Evolutionary conservation across 1,140 invertebrate species (phyloP), one percentile per base, ranked within the genome.

Genomic region (Metopolophium dirhodum): DNA sequence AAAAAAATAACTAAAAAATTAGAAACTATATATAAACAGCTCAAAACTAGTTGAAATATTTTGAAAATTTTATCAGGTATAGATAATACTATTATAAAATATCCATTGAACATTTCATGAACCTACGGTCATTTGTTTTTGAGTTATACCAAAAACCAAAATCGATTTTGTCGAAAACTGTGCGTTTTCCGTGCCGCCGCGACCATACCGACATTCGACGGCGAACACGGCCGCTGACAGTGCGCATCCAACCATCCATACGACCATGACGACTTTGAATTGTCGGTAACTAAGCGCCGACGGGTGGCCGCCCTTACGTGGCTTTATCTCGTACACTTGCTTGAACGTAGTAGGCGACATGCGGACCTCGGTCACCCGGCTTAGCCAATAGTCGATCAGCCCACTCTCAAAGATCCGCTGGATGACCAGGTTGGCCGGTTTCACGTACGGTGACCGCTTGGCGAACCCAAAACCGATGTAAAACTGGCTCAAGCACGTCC

Each of bases 381-480:
- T 77, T 8, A 94, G 47, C 93, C 93, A 94, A 37, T 94, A 94
- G 26, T 90, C 86, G 30, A 93, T 93, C 2, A 94, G 89, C 35
- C 93, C 94, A 35, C 90, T 90, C 85, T 93, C 94, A 26, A 92
- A 86, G 3, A 94, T 47, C 9, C 57, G 83, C 30, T 54, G 35
- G 20, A 94, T 61, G 37, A 93, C 90, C 41, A 90, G 41, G 37
- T 94, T 83, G 6, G 90, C 51, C 26, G 77, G 30, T 47, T 77
- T 61, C 23, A 6, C 1, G 54, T 91, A 93, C 35, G 92, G 89
- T 37, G 93, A 94, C 11, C 23, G n/a, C 61, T 87, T 90, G 7
- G 20, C 87, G 77, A 94, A 93, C 4, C 92, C 94, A 51, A 94
- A 45, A 7, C 87, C 93, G 49, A 93, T n/a, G 35, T 91, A 91